Base-by-base conservation (phyloP, 2,888 invertebrate genomes). In the Philereme transversata region DNA sequence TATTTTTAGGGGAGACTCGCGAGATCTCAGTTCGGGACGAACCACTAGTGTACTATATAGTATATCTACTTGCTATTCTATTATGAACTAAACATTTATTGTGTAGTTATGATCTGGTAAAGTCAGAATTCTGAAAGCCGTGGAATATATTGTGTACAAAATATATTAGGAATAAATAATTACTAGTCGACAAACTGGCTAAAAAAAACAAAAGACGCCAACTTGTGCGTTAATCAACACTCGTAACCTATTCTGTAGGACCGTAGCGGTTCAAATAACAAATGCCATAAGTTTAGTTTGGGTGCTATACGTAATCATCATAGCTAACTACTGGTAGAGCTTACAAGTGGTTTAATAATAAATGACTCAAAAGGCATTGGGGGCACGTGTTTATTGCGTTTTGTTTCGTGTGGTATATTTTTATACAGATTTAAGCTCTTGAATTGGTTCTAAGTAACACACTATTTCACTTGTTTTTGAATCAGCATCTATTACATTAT, bases 371-470 rank as follows among this genome's bases (percentile, higher is more conserved):
- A 65, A 60, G 57, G 63, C 58, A 56, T 53, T 60, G 43, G 57
- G 52, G 65, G 71, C 72, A 73, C 71, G 71, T 71, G 71, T 68
- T 68, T 69, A 62, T 68, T 54, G 38, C 56, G 54, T 54, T 35
- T 38, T 41, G 35, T 51, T 50, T 57, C 8, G 57, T 49, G 48
- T 10, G 34, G 22, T 44, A 40, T 56, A 5, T 45, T 7, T 10
- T 40, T 5, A 40, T 40, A 40, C 40, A 40, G 7, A 40, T 40
- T 6, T 7, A 6, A 40, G 40, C 40, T 40, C 7, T 40, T 8
- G 40, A 40, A 8, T 40, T 40, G 4, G 6, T 40, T 40, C 5
- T 8, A 40, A 40, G 40, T 40, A 6, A 38, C 22, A 22, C 22
- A 22, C 22, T 22, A 22, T 22, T 22, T 22, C 22, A 22, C 22